Percentiles rank a stretch among this genome's conserved stretches.
phyloP scores from a whole-genome alignment of 1,140 invertebrate genomes.

The Ceratina japonica region DNA sequence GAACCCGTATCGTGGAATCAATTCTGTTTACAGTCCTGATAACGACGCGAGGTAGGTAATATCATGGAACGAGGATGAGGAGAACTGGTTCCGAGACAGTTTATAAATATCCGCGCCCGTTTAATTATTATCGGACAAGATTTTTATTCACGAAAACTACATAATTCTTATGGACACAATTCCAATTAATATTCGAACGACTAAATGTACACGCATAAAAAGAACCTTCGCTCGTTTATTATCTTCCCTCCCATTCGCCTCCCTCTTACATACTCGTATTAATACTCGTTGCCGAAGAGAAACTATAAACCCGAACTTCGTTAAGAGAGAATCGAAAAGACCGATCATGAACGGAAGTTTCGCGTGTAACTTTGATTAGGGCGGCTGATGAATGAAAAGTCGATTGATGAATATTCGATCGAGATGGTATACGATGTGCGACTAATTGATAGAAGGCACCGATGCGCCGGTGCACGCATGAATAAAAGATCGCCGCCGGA shows the following conservation, averaged over 20 bases:
- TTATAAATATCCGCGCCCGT: background rate
- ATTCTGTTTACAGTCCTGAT: background rate
- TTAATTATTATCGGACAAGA: background rate
- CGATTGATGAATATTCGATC: slow-evolving; percentile 26
- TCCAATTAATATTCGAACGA: background rate
- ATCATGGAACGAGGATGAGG: too few relatives aligned
- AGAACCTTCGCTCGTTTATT: background rate
- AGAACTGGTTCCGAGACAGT: background rate
- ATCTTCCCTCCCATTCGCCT: background rate
- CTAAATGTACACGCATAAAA: background rate
- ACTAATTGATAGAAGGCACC: slow-evolving; percentile 19
- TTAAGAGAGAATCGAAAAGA: background rate
- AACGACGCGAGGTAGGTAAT: background rate
- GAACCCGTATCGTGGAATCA: too few relatives aligned
- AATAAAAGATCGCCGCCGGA: slow-evolving; percentile 22
- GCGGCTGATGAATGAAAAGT: background rate
- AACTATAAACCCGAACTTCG: background rate
- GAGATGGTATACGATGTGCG: background rate
- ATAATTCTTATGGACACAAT: background rate
- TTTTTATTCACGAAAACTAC: background rate
- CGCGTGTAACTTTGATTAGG: slow-evolving; percentile 2
- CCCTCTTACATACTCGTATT: background rate
- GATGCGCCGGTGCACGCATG: background rate
- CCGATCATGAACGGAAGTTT: background rate
- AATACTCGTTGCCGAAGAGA: background rate